phyloP scores from a whole-genome alignment of 2,888 invertebrate genomes.

The Leucophenga montana region DNA sequence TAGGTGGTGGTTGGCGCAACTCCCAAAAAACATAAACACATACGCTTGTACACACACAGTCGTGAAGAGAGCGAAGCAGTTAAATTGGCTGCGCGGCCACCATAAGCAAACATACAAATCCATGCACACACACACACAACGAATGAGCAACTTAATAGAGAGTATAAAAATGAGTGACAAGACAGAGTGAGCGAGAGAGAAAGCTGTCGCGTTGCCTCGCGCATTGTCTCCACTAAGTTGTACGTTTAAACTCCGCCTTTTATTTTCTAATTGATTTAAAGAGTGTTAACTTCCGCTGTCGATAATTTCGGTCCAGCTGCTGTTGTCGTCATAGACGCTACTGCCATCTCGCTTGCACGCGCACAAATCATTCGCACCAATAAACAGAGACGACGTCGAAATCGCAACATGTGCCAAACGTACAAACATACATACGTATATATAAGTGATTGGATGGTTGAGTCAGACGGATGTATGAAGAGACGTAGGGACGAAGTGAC shows the following conservation, averaged over 20 bases:
- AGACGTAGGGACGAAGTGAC: background rate
- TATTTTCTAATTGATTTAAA: constrained; percentile 70
- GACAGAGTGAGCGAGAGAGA: constrained; percentile 7
- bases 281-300: constrained; percentile 70
- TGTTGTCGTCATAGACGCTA: constrained; percentile 20
- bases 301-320: constrained; percentile 64
- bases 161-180: constrained; percentile 17
- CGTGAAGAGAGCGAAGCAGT: background rate
- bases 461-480: background rate
- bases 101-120: constrained; percentile 23
- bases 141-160: constrained; percentile 4
- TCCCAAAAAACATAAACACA: constrained; percentile 13
- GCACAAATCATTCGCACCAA: constrained; percentile 58
- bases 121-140: constrained; percentile 16
- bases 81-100: background rate
- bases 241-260: constrained; percentile 69
- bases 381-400: constrained; percentile 47
- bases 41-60: background rate
- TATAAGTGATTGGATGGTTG: background rate
- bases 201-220: constrained; percentile 31
- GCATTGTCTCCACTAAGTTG: constrained; percentile 22
- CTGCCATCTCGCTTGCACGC: constrained; percentile 55
- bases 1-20: constrained; percentile 8
- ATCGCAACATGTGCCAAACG: constrained; percentile 33
- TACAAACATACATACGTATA: no score